Evolutionary conservation across 2,113 vertebrate species (phyloP), one percentile per base, ranked within the genome.

Genomic region (Ardeotis arabs): DNA sequence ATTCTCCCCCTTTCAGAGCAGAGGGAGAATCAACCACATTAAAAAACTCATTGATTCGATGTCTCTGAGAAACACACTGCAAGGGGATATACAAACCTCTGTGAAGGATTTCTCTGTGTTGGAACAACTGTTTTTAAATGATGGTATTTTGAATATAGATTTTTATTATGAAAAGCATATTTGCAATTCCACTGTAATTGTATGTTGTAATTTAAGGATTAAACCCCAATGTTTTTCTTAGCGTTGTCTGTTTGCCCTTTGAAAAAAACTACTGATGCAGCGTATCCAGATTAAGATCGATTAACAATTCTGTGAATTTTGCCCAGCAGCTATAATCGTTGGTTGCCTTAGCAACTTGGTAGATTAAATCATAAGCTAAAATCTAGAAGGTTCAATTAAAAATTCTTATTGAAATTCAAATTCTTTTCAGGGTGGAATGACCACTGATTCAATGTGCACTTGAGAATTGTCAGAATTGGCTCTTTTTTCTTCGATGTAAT

Each of bases 291-390:
- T 91, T 84, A 92, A 85, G 89, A 97, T 97, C 33, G 81, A 98
- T 97, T 97, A 98, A 94, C 92, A 79, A 97, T 97, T 98, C 75
- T 93, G 62, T 95, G 92, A 74, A 92, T 97, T 98, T 97, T 92
- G 62, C 89, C 91, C 58, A 81, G 67, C 75, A 76, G 97, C 97
- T 96, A 78, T 95, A 89, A 90, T 95, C 96, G 0, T 97, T 95
- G 63, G 96, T 98, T 98, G 79, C 91, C 95, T 77, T 97, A 97
- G 94, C 90, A 97, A 97, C 96, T 77, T 74, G 29, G 49, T 94
- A 92, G 88, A 95, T 96, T 81, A 97, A 96, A 92, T 96, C 87
- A 95, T 89, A 97, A 75, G 35, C 55, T 86, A 89, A 92, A 95
- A 96, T 94, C 89, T 80, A 95, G 53, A n/a, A 91, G 87, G 90